These are phyloP conservation scores for Cryptosula pallasiana DNA, from an alignment of 2,888 invertebrate species.

Conservation along the genomic window DNA sequence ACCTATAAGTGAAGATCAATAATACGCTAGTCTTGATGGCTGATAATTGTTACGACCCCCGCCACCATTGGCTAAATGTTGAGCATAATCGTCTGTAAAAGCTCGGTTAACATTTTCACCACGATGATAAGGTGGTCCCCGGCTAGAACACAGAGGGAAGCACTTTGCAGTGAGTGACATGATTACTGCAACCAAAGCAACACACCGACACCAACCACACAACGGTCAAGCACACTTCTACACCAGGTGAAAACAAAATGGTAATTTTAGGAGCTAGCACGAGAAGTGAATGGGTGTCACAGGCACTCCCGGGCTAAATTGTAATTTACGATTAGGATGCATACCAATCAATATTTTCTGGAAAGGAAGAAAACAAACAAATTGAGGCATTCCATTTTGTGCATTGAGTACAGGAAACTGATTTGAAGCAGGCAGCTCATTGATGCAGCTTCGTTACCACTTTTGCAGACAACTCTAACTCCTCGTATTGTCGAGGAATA, in stretches of 20 bases:
- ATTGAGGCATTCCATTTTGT: background rate
- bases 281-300: too few relatives aligned
- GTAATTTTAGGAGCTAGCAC: too few relatives aligned
- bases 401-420: too few relatives aligned
- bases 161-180: too few relatives aligned
- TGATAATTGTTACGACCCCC: conserved; percentile 1
- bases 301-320: too few relatives aligned
- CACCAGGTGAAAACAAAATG: too few relatives aligned
- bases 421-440: too few relatives aligned
- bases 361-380: background rate
- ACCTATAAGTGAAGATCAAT: background rate
- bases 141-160: background rate
- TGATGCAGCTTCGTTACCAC: background rate
- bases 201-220: too few relatives aligned
- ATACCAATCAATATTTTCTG: background rate
- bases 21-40: background rate
- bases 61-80: background rate
- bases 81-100: conserved; percentile 19
- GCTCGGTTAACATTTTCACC: background rate
- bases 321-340: background rate
- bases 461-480: background rate
- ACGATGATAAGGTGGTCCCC: background rate
- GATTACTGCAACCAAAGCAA: too few relatives aligned
- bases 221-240: too few relatives aligned
- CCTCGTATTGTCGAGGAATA: background rate